Evolutionary conservation across 1,140 invertebrate genomes (phyloP), one percentile per base, ranked within the genome.

Genomic region (Drosophila parvula): DNA sequence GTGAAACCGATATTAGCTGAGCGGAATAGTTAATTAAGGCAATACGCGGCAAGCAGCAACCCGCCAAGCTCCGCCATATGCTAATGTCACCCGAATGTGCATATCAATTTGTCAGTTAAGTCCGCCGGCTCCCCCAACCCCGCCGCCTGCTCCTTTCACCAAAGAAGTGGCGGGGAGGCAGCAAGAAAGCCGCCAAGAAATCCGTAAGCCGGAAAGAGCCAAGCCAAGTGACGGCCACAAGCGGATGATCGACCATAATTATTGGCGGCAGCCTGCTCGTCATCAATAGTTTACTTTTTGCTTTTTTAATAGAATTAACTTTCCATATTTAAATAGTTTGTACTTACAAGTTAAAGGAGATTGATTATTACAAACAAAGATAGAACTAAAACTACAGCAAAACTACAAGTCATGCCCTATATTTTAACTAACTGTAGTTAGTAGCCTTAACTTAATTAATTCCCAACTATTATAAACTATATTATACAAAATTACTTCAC

Each of bases 1-100:
- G 84, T 89, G 84, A 89, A 89, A 89, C 84, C 84, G 85, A 89
- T 89, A 89, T 89, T 84, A 84, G 84, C 84, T 89, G 84, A 89
- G 78, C 74, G 69, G 84, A 89, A 89, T 89, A 62, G 85, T 81
- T 89, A 89, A 89, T 90, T 90, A 81, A 90, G 68, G 77, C 79
- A 70, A 16, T 48, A 67, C 53, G 56, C 71, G 68, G 22, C 22
- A 22, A 71, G 18, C 11, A 10, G 18, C 16, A 16, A 16, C 41
- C n/a, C 41, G 7, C 7, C 9, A 7, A 8, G 7, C 38, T 12
- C 38, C 22, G 28, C 50, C 84, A 74, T 83, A 88, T 89, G 83
- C 64, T 78, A 86, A 86, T 86, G 75, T 70, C 67, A 48, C 60
- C 55, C 69, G 74, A 78, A 60, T 78, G 57, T 50, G 75, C 60